Evolutionary conservation across 2,888 invertebrate species (phyloP).

Genomic region (Andrena bucephala): DNA sequence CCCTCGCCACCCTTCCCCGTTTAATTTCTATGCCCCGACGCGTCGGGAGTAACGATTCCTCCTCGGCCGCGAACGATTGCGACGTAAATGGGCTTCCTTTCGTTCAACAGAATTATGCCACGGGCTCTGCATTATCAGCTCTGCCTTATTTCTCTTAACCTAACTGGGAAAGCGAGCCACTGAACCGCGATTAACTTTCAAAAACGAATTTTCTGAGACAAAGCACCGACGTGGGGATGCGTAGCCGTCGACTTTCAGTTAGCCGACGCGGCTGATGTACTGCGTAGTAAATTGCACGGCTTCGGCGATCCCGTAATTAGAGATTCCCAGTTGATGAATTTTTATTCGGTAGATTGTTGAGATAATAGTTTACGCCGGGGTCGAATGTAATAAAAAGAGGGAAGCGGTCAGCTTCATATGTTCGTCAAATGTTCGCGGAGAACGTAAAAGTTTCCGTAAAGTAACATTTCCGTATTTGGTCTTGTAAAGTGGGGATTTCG

Average conservation of each 20-base stretch:
- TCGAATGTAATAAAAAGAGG: neutral
- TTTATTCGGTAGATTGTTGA: constrained; percentile 1
- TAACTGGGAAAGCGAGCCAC: constrained; percentile 33
- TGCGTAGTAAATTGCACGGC: constrained; percentile 4
- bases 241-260: neutral
- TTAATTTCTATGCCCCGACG: neutral
- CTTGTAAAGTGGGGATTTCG: neutral
- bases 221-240: neutral
- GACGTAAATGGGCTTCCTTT: neutral
- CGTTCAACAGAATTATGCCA: neutral
- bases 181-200: neutral
- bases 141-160: constrained; percentile 68
- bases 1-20: neutral
- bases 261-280: neutral
- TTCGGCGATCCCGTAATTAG: neutral
- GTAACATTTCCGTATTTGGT: neutral
- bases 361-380: neutral
- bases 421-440: neutral
- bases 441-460: neutral
- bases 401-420: neutral
- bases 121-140: constrained; percentile 2
- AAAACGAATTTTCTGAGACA: constrained; percentile 11
- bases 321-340: neutral
- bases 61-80: neutral
- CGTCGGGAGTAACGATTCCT: neutral